These are phyloP conservation scores for Bos javanicus DNA, from an alignment of 2,113 vertebrate genomes.

Conservation along the genomic window DNA sequence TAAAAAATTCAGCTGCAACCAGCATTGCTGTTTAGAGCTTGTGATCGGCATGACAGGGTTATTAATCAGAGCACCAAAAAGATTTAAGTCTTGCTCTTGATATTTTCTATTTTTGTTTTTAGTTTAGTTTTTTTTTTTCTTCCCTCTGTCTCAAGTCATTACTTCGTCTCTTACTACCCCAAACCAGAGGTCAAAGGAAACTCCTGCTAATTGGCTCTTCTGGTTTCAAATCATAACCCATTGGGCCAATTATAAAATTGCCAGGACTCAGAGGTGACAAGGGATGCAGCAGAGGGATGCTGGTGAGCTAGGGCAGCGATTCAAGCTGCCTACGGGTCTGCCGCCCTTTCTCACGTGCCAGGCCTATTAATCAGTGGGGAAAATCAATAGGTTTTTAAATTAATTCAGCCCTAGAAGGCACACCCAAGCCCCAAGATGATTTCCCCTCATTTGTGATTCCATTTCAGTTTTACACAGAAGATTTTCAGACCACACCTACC, in stretches of 20 bases:
- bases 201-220: conserved; percentile 86
- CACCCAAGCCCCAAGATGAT: conserved; percentile 81
- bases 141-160: conserved; percentile 74
- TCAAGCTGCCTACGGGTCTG: conserved; percentile 63
- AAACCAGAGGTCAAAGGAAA: conserved; percentile 83
- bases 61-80: conserved; percentile 91
- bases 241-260: conserved; percentile 85
- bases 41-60: conserved; percentile 91
- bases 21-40: conserved; percentile 90
- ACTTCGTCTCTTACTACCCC: conserved; percentile 73
- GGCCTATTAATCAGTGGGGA: conserved; percentile 85
- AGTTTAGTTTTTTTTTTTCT: background rate
- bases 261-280: conserved; percentile 71
- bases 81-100: conserved; percentile 87
- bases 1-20: conserved; percentile 87
- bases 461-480: conserved; percentile 89
- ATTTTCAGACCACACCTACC: conserved; percentile 82
- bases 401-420: conserved; percentile 85
- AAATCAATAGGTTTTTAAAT: conserved; percentile 88
- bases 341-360: conserved; percentile 66
- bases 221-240: conserved; percentile 83
- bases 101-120: conserved; percentile 64
- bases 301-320: conserved; percentile 30
- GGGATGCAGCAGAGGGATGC: background rate
- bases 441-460: conserved; percentile 88